A percentile compares a stretch with the other conserved stretches of the same genome.
These are phyloP conservation scores for Geodia barretti DNA, from an alignment of 37 sponge, comb jelly and placozoan species.

Conservation along the genomic window DNA sequence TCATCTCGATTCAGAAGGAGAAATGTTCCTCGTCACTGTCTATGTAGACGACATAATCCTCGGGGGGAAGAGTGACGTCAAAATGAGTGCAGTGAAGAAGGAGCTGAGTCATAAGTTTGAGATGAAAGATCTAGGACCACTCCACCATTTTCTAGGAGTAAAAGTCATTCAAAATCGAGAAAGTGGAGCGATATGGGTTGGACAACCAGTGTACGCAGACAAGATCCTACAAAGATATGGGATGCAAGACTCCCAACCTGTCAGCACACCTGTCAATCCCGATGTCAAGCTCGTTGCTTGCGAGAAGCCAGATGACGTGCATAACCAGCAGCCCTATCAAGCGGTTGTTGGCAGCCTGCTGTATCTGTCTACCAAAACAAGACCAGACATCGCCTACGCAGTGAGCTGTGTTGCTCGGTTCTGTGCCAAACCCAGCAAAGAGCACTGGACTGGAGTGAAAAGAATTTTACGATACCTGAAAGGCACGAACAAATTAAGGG, in stretches of 20 bases:
- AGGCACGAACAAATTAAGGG: background rate
- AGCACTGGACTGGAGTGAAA: constrained; percentile 6
- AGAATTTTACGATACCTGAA: constrained; percentile 18
- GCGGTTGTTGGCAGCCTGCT: constrained; percentile 15
- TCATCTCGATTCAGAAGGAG: background rate
- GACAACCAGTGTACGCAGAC: constrained; percentile 49
- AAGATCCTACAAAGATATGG: constrained; percentile 30
- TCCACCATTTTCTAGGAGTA: constrained; percentile 47
- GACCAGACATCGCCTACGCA: constrained; percentile 18
- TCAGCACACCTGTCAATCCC: no score
- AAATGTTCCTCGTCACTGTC: constrained; percentile 8
- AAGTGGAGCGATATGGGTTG: constrained; percentile 30
- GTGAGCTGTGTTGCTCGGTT: constrained; percentile 9
- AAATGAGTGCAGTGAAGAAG: constrained; percentile 29
- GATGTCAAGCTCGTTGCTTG: no score
- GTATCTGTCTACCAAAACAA: constrained; percentile 7
- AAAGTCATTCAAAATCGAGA: constrained; percentile 29
- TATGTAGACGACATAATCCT: constrained; percentile 31
- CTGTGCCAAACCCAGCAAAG: background rate
- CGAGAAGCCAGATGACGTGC: no score
- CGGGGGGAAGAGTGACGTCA: constrained; percentile 21
- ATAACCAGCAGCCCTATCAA: no score
- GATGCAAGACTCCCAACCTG: constrained; percentile 37
- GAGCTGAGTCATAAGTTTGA: constrained; percentile 9
- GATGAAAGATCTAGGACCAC: constrained; percentile 39